Evolutionary conservation across 2,888 invertebrate genomes (phyloP).

Genomic region (Polydesmus complanatus): DNA sequence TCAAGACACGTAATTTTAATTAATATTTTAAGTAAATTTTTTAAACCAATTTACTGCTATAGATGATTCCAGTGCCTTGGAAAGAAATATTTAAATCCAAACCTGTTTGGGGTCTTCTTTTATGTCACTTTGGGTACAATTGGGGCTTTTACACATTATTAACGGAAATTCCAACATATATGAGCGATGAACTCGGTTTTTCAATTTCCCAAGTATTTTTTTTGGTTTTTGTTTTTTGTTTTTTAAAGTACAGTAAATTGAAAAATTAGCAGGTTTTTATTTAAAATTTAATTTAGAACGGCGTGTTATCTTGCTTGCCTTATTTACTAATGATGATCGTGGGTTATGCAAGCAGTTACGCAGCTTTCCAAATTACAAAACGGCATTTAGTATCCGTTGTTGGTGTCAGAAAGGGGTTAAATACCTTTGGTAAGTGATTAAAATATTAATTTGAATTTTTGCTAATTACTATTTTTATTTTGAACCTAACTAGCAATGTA

Average conservation of each 20-base stretch:
- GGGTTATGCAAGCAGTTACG: neutral
- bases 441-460: neutral
- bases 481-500: too few relatives aligned
- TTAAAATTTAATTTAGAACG: neutral
- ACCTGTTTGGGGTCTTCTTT: conserved; percentile 35
- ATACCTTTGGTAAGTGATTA: neutral
- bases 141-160: conserved; percentile 74
- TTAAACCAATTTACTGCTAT: neutral
- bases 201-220: conserved; percentile 50
- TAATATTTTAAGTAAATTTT: neutral
- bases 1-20: neutral
- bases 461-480: neutral
- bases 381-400: neutral
- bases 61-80: conserved; percentile 30
- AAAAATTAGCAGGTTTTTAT: too few relatives aligned
- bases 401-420: neutral
- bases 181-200: conserved; percentile 54
- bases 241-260: too few relatives aligned
- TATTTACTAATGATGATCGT: neutral
- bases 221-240: neutral
- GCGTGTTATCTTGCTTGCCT: neutral
- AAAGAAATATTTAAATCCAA: conserved; percentile 29
- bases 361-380: neutral
- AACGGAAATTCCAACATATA: conserved; percentile 65
- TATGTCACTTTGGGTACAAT: conserved; percentile 47